A percentile compares a stretch with the other conserved stretches of the same genome.
These are phyloP conservation scores for Corvus cornix DNA, from an alignment of 2,113 vertebrate species.

Conservation along the genomic window DNA sequence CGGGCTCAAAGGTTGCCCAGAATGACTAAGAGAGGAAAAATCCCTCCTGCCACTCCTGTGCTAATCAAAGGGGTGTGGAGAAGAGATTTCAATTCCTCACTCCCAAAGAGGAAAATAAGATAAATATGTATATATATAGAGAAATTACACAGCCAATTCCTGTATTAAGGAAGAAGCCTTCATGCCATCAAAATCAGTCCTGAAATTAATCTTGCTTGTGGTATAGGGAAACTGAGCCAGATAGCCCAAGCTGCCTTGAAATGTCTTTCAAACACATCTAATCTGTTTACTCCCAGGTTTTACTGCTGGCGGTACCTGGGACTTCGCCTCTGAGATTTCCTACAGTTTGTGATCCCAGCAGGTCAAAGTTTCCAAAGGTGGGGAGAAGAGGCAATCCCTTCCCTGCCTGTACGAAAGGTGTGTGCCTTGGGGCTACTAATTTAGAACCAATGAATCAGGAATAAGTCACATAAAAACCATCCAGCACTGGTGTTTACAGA, in stretches of 20 bases:
- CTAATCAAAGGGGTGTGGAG: constrained; percentile 58
- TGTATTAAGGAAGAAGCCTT: not conserved
- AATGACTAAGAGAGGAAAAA: constrained; percentile 45
- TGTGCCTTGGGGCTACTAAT: constrained; percentile 33
- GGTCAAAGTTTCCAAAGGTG: constrained; percentile 51
- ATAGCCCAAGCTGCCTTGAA: not conserved
- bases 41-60: constrained; percentile 54
- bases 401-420: not conserved
- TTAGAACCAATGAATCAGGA: constrained; percentile 34
- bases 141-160: not conserved
- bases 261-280: not conserved
- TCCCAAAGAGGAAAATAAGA: not conserved
- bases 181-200: not conserved
- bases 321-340: constrained; percentile 38
- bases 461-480: not conserved
- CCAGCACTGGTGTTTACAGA: not conserved
- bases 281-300: not conserved
- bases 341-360: constrained; percentile 10
- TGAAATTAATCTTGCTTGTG: not conserved
- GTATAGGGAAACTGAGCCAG: not conserved
- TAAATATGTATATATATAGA: not conserved
- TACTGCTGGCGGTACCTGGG: not conserved
- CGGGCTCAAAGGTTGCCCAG: constrained; percentile 40
- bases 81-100: not conserved
- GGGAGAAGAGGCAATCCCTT: not conserved